phyloP scores from a whole-genome alignment of 1,140 invertebrate species.

The Drosophila prosaltans region DNA sequence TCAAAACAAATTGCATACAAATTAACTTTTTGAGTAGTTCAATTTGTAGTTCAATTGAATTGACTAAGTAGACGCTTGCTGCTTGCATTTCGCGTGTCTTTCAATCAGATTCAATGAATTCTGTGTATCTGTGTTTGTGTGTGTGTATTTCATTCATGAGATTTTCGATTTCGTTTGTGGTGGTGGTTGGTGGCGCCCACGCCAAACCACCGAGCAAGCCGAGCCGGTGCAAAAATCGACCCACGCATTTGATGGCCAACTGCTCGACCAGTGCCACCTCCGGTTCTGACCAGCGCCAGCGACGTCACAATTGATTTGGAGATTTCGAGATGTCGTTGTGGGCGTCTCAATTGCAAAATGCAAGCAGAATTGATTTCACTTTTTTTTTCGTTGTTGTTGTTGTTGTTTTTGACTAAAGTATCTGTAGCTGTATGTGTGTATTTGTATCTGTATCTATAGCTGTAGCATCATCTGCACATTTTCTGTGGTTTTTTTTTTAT shows the following conservation, averaged over 20 bases:
- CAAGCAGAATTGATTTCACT: constrained; percentile 72
- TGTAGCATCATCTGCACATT: constrained; percentile 24
- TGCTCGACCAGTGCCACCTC: background rate
- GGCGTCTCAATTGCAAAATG: constrained; percentile 68
- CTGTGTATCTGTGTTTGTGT: background rate
- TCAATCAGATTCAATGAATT: constrained; percentile 37
- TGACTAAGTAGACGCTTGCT: constrained; percentile 6
- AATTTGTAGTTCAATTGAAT: constrained; percentile 21
- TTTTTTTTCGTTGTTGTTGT: constrained; percentile 21
- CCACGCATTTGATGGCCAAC: constrained; percentile 8
- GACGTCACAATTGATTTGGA: constrained; percentile 10
- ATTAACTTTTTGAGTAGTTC: constrained; percentile 8
- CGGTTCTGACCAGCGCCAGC: constrained; percentile 6
- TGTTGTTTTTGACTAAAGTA: background rate
- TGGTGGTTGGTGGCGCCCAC: constrained; percentile 7
- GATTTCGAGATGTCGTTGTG: constrained; percentile 32
- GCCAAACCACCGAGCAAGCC: constrained; percentile 22
- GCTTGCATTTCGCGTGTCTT: constrained; percentile 3
- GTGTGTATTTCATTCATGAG: constrained; percentile 20
- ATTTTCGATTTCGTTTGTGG: constrained; percentile 3
- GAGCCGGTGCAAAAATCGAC: constrained; percentile 9
- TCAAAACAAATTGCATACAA: constrained; percentile 1
- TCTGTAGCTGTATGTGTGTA: constrained; percentile 30
- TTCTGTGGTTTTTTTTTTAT: constrained; percentile 22
- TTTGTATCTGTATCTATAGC: constrained; percentile 36